Evolutionary conservation across 2,888 invertebrate species (phyloP), one percentile per base, ranked within the genome.

Genomic region (Epicampocera succincta): DNA sequence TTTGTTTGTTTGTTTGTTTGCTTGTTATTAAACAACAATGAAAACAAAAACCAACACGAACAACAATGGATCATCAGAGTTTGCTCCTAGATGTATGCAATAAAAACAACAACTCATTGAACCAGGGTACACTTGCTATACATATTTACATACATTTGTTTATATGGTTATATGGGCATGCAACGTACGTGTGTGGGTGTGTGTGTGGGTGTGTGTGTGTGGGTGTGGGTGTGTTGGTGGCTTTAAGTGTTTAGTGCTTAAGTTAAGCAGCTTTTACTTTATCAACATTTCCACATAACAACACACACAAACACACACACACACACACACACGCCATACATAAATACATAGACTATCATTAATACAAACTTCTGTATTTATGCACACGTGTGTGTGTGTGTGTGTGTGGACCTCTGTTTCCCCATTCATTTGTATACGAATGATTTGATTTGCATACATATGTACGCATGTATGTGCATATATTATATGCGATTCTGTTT

Each of bases 41-140:
- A 63, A 48, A 58, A 33, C 33, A 72, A 56, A 5, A 63, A 58
- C 50, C 56, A 77, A 71, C 77, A 71, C 42, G 65, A 11, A 48
- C 38, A 65, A 77, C 65, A 77, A 77, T 77, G 56, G 42, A 56
- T 65, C 3, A 42, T 21, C 4, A 29, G 12, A 60, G 52, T n/a
- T 13, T 44, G 33, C 33, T 19, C 12, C 52, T 29, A 56, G 38
- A 68, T 50, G 8, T 60, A 60, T 17, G 58, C 66, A 66, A 50
- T 19, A n/a, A 25, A 12, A 29, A 54, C 19, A 46, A 9, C 5
- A 40, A 38, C 1, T 50, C 17, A 13, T 38, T 25, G 9, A 44
- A 42, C 25, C 42, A 42, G 9, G 21, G 25, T 42, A 60, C 21
- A 58, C 9, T 9, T 33, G 33, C 33, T 33, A 33, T 33, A n/a